These are phyloP conservation scores for Pandemis cinnamomeana DNA, from an alignment of 2,888 invertebrate species.

Conservation along the genomic window DNA sequence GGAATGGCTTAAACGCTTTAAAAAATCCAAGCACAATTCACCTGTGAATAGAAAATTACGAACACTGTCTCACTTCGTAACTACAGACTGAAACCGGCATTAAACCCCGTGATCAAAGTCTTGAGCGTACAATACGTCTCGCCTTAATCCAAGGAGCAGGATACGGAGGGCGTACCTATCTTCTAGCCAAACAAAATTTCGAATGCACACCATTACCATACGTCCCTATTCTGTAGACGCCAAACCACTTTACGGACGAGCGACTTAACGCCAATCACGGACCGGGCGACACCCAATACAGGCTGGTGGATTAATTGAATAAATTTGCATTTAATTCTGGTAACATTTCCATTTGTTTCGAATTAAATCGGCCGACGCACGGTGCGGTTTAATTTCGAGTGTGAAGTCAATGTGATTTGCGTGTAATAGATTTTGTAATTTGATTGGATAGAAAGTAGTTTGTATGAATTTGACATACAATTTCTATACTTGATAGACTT, in stretches of 20 bases:
- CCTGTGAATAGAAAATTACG: too few relatives aligned
- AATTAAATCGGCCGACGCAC: conserved; percentile 62
- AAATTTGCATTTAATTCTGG: conserved; percentile 79
- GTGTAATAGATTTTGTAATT: conserved; percentile 27
- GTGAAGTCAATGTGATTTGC: conserved; percentile 8
- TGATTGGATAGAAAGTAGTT: background rate
- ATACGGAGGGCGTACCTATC: conserved; percentile 53
- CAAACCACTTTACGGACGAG: conserved; percentile 70
- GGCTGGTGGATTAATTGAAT: conserved; percentile 81
- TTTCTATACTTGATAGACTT: too few relatives aligned
- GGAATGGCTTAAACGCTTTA: too few relatives aligned
- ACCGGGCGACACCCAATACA: conserved; percentile 79
- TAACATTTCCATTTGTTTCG: conserved; percentile 80
- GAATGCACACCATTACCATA: conserved; percentile 59
- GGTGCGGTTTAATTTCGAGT: conserved; percentile 38
- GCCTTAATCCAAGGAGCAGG: conserved; percentile 47
- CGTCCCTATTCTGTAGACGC: conserved; percentile 65
- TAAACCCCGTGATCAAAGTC: background rate
- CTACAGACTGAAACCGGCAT: background rate
- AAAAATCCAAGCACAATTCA: too few relatives aligned
- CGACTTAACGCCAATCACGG: conserved; percentile 81
- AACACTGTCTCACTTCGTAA: too few relatives aligned
- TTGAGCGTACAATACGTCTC: background rate
- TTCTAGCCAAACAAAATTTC: conserved; percentile 75
- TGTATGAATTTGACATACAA: background rate